Evolutionary conservation across 2,113 vertebrate genomes (phyloP), one percentile per base, ranked within the genome.

Genomic region (Montifringilla adamsi): DNA sequence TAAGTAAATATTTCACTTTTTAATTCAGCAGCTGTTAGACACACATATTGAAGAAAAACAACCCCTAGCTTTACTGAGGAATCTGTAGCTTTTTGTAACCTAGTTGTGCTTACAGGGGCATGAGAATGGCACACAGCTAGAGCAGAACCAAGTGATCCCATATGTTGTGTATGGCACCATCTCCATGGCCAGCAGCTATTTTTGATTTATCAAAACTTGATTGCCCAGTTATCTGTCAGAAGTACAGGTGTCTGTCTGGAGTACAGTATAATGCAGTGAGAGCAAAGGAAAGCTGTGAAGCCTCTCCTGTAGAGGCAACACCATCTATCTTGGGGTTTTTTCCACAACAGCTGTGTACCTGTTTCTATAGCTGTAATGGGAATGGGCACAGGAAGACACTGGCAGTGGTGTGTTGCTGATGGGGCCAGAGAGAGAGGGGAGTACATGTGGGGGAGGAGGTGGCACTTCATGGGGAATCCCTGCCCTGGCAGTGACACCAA

Each of bases 371-470:
- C 30, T 67, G 56, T 20, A 41, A 41, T 23, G 49, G 43, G 52
- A 85, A 35, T 2, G 26, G 31, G 27, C 60, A 19, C 14, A 35
- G 50, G 28, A 19, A 21, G 46, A 64, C 28, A 8, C 13, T 49
- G 64, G 19, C 31, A 21, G 28, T 13, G 41, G 12, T 56, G 30
- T 27, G 5, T 1, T 69, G 53, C 35, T 64, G 30, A 20, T 23
- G n/a, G 16, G 41, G 16, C 11, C 67, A 19, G 50, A 1, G 3
- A 31, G 33, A 59, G n/a, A 53, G 55, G 13, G 15, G 31, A 69
- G 37, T 3, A 2, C 6, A 0, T 9, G 2, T 15, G 10, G 33
- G 49, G 30, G 28, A 58, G n/a, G 24, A 81, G n/a, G 20, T 60
- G 68, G 24, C 53, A 49, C 8, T 41, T 69, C 1, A 0, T 15